Percentiles rank a stretch among this genome's conserved stretches.
phyloP scores from a whole-genome alignment of 2,113 vertebrate species.

The Cathartes aura region DNA sequence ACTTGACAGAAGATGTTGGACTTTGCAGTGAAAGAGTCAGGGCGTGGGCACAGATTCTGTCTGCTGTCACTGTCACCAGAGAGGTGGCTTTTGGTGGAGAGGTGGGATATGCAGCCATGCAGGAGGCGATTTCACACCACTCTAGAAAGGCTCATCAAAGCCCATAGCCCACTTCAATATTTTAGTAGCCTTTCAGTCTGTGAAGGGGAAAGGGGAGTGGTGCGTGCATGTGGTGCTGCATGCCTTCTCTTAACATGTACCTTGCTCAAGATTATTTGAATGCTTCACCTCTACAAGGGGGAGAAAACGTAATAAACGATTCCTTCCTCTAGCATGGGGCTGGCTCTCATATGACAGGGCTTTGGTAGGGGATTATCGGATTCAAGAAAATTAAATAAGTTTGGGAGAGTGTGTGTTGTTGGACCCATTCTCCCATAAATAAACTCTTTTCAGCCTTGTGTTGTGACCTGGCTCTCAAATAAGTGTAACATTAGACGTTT shows the following conservation, averaged over 20 bases:
- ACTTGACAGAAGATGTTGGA: background rate
- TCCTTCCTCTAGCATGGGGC: background rate
- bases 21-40: background rate
- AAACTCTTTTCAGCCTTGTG: background rate
- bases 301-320: background rate
- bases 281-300: background rate
- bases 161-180: background rate
- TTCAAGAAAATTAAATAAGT: background rate
- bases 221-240: accelerated
- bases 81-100: background rate
- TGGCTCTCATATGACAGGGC: background rate
- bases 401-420: background rate
- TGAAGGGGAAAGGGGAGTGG: accelerated
- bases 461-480: background rate
- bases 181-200: background rate
- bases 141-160: background rate
- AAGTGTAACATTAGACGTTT: background rate
- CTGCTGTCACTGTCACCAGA: background rate
- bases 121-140: accelerated
- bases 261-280: background rate
- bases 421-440: background rate
- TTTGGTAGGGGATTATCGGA: background rate
- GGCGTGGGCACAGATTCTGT: background rate
- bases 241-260: background rate
- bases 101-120: background rate